These are phyloP conservation scores for Phymastichus coffea DNA, from an alignment of 1,140 invertebrate genomes.

Conservation along the genomic window DNA sequence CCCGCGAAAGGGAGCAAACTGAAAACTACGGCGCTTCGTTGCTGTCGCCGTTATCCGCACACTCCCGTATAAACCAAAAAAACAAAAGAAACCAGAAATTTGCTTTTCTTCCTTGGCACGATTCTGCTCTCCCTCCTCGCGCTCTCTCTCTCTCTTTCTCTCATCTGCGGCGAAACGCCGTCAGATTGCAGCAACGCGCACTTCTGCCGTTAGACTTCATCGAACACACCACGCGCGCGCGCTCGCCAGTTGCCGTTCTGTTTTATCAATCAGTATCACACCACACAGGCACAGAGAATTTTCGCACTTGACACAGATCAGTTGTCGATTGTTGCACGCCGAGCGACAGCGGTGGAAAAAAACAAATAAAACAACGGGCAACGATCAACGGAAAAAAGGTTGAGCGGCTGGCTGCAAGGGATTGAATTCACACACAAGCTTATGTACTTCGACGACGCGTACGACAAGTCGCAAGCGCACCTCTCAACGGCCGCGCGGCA, in stretches of 20 bases:
- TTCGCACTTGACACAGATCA: neutral
- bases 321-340: too few relatives aligned
- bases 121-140: too few relatives aligned
- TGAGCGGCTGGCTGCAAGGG: neutral
- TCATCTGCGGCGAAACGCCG: conserved; percentile 4
- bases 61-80: too few relatives aligned
- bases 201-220: conserved; percentile 10
- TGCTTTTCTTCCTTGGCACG: too few relatives aligned
- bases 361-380: neutral
- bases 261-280: too few relatives aligned
- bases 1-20: too few relatives aligned
- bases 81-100: too few relatives aligned
- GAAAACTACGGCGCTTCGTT: too few relatives aligned
- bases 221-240: neutral
- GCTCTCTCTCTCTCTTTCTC: neutral
- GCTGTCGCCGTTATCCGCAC: too few relatives aligned
- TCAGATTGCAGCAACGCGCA: neutral
- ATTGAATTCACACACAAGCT: too few relatives aligned
- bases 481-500: conserved; percentile 54
- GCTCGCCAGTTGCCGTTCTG: neutral
- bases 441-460: too few relatives aligned
- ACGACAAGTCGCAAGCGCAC: conserved; percentile 31
- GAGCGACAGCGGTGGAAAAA: too few relatives aligned
- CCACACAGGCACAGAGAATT: conserved; percentile 8
- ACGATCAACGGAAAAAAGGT: neutral